These are phyloP conservation scores for Encarsia formosa DNA, from an alignment of 2,888 invertebrate genomes.

Conservation along the genomic window DNA sequence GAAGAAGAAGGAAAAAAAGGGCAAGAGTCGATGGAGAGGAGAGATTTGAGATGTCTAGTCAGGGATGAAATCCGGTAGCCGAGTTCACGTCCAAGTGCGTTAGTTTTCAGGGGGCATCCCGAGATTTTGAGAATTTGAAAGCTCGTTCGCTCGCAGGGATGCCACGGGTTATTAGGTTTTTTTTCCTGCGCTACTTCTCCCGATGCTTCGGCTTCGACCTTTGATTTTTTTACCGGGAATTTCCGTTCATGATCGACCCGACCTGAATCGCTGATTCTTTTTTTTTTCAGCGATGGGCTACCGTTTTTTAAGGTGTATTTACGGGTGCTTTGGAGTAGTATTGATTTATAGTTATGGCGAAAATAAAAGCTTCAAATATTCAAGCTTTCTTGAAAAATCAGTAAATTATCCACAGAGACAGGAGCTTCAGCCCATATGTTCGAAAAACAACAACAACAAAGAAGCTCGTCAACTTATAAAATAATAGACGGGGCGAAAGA, in stretches of 20 bases:
- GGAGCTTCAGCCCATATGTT: not conserved
- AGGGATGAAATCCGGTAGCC: constrained; percentile 51
- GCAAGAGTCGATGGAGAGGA: constrained; percentile 24
- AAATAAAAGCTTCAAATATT: too few relatives aligned
- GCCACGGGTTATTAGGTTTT: not conserved
- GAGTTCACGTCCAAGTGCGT: constrained; percentile 45
- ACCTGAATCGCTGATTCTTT: not conserved
- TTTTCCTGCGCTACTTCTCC: not conserved
- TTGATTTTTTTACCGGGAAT: constrained; percentile 18
- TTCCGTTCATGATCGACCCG: not conserved
- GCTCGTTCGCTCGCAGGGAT: constrained; percentile 5
- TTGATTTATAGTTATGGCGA: too few relatives aligned
- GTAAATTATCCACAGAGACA: not conserved
- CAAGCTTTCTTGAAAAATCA: not conserved
- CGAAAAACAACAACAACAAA: not conserved
- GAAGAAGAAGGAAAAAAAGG: constrained; percentile 13
- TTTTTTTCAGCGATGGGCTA: not conserved
- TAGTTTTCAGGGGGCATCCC: constrained; percentile 33
- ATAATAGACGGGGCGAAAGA: constrained; percentile 10
- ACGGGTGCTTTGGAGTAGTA: too few relatives aligned
- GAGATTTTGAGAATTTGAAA: constrained; percentile 20
- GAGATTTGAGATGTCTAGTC: constrained; percentile 41
- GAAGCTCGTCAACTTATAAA: not conserved
- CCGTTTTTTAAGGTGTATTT: too few relatives aligned
- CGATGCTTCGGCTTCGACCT: constrained; percentile 3